Evolutionary conservation across 2,888 invertebrate genomes (phyloP), one percentile per base, ranked within the genome.

Genomic region (Xanthia togata): DNA sequence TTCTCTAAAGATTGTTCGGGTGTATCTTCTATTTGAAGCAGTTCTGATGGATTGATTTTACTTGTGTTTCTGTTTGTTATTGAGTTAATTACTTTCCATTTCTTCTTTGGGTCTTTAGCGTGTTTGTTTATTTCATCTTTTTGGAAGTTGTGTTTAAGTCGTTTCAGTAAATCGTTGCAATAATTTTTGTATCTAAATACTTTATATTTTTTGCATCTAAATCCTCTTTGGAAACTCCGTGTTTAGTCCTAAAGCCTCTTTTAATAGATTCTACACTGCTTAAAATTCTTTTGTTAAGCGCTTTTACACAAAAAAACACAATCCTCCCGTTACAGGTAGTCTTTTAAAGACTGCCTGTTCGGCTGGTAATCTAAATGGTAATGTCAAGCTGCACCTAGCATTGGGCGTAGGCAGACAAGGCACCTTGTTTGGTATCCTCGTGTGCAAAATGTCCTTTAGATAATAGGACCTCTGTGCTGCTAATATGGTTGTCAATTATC

Each of bases 321-420:
- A 76, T 59, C 64, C 50, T 64, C 31, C n/a, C 8, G 53, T n/a
- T 23, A 69, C 73, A 78, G 73, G 81, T 86, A 76, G 73, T 75
- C 73, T 41, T 62, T 81, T 76, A 84, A 73, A 71, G 84, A 78
- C 73, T 77, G 78, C 83, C 80, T 85, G 80, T 70, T 87, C n/a
- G 64, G 71, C 82, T 67, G 73, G 73, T 83, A 63, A 47, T 60
- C 81, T 44, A 75, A 82, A 84, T 69, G 71, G 82, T 82, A 86
- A 86, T 88, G 77, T 84, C 77, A 81, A 53, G 72, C 78, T 78
- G 78, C 72, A 79, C 67, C 76, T 74, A 74, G 77, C 76, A 26
- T 60, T 31, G n/a, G 47, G 77, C 76, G 84, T 87, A 85, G 85
- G 87, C 72, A 74, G 83, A 60, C 69, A 65, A 81, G 50, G 69